Percentiles rank a stretch among this genome's conserved stretches.
Evolutionary conservation across 2,888 invertebrate species (phyloP).

Genomic region (Cephonodes hylas): DNA sequence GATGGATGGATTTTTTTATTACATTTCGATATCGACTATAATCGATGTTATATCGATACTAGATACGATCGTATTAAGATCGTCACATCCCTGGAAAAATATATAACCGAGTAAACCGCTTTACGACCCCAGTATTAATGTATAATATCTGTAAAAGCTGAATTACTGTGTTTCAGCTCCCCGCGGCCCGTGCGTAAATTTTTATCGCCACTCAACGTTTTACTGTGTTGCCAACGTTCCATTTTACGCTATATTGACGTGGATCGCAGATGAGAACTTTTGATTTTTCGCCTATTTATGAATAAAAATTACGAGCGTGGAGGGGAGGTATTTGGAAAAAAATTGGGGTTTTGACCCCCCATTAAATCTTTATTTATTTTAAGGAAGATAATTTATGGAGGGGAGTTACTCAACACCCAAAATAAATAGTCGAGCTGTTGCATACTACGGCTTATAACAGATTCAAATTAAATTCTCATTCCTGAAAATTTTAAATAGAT

Average conservation of each 20-base stretch:
- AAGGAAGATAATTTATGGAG: too few species aligned
- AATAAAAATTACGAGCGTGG: background rate
- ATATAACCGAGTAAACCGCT: background rate
- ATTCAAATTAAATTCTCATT: too few species aligned
- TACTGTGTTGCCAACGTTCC: constrained; percentile 17
- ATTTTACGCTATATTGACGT: constrained; percentile 25
- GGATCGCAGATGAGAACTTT: constrained; percentile 15
- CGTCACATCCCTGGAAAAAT: background rate
- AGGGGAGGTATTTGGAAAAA: background rate
- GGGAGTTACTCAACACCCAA: too few species aligned
- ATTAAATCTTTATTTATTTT: too few species aligned
- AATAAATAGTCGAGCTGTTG: too few species aligned
- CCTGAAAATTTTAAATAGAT: too few species aligned
- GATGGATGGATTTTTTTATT: too few species aligned
- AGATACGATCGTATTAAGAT: background rate
- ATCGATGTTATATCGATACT: too few species aligned
- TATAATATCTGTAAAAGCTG: constrained; percentile 13
- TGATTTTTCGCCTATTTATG: constrained; percentile 12
- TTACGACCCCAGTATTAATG: background rate
- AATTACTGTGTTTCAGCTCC: constrained; percentile 34
- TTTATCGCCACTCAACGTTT: constrained; percentile 28
- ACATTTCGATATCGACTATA: too few species aligned
- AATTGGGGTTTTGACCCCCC: background rate
- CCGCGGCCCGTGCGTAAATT: constrained; percentile 24
- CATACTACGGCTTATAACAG: too few species aligned